These are phyloP conservation scores for Halictus quadricinctus DNA, from an alignment of 2,888 invertebrate genomes.

Conservation along the genomic window DNA sequence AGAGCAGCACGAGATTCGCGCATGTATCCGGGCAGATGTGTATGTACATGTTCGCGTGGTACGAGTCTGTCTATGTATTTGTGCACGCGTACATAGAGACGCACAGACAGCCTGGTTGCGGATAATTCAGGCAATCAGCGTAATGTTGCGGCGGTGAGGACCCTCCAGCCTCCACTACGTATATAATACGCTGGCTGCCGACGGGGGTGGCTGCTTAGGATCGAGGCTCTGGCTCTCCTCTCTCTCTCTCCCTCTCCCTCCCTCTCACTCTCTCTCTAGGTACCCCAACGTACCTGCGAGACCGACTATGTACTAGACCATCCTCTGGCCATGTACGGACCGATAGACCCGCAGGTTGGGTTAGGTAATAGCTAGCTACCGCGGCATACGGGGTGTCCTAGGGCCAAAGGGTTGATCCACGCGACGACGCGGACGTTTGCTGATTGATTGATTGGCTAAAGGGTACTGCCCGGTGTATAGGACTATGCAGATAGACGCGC, in stretches of 20 bases:
- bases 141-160: conserved; percentile 81
- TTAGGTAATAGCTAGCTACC: conserved; percentile 61
- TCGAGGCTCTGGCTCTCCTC: conserved; percentile 39
- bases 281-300: conserved; percentile 65
- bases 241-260: not conserved
- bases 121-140: conserved; percentile 82
- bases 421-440: conserved; percentile 4
- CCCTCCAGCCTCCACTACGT: conserved; percentile 76
- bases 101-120: conserved; percentile 75
- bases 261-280: conserved; percentile 43
- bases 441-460: conserved; percentile 20
- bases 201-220: conserved; percentile 58
- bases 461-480: not conserved
- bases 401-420: not conserved
- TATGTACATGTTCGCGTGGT: not conserved
- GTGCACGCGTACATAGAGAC: conserved; percentile 50
- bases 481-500: not conserved
- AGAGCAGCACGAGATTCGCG: conserved; percentile 33
- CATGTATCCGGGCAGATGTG: conserved; percentile 18
- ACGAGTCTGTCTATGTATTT: conserved; percentile 19
- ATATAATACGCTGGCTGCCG: conserved; percentile 68
- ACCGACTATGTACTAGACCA: conserved; percentile 49
- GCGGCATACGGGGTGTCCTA: conserved; percentile 63
- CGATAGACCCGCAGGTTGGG: conserved; percentile 51
- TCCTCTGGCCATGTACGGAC: conserved; percentile 44